Evolutionary conservation across 2,113 vertebrate species (phyloP).

Genomic region (Microtus pennsylvanicus): DNA sequence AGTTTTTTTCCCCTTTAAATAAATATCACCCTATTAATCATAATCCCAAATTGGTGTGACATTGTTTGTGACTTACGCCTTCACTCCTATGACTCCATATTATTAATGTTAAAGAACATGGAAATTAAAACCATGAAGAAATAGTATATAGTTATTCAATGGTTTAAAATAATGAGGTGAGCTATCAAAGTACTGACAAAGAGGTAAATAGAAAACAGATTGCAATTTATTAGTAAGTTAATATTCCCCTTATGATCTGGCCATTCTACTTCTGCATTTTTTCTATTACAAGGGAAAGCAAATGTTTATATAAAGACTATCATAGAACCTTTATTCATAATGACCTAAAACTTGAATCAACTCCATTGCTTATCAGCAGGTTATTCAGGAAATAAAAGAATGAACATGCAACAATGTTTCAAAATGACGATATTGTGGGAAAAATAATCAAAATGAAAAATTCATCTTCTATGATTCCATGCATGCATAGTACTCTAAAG

Average conservation of each 20-base stretch:
- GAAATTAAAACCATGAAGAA: background rate
- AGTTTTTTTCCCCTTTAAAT: no score
- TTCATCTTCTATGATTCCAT: background rate
- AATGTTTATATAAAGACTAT: background rate
- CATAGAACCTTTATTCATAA: constrained; percentile 25
- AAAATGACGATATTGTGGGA: constrained; percentile 22
- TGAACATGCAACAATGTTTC: background rate
- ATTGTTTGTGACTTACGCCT: no score
- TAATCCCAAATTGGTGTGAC: no score
- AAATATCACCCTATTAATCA: no score
- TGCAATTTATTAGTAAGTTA: constrained; percentile 19
- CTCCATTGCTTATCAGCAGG: background rate
- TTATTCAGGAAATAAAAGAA: constrained; percentile 13
- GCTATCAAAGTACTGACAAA: background rate
- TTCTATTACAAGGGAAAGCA: background rate
- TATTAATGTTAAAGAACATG: constrained; percentile 7
- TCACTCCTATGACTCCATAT: background rate
- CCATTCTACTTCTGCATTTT: background rate
- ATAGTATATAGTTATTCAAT: background rate
- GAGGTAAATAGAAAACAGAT: background rate
- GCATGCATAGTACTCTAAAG: constrained; percentile 7
- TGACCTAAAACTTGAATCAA: constrained; percentile 1
- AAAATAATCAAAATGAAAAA: background rate
- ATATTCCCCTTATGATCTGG: background rate
- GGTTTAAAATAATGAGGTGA: constrained; percentile 7